Evolutionary conservation across 2,113 vertebrate genomes (phyloP), one percentile per base, ranked within the genome.

Genomic region (Engraulis encrasicolus): DNA sequence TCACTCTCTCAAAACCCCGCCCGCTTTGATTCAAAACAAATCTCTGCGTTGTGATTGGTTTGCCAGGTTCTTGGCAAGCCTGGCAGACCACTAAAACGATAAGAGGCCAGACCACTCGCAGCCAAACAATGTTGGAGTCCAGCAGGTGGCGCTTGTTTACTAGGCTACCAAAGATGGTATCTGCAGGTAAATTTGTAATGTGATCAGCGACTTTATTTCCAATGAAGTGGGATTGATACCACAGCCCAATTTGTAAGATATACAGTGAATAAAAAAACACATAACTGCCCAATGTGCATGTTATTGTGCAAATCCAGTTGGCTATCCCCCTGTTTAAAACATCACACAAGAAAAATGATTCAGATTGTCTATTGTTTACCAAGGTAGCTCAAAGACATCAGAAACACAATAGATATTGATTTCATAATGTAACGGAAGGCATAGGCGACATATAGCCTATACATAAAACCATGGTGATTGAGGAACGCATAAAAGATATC

Each of bases 401-500:
- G 6, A 71, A 71, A 71, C 18, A 74, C 66, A 74, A 74, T 74
- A 74, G 66, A 74, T 74, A 74, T 74, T 31, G 66, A 71, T 71
- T 31, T 27, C 31, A 71, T 71, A 71, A 71, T 31, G 27, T 71
- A 71, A 71, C 31, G 27, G 0, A n/a, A 58, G 19, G 5, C n/a
- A 58, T n/a, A n/a, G 23, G 66, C 34, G 66, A 74, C 66, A 15
- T 34, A 74, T 74, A 34, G 66, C 66, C 66, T 74, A 15, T 74
- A 74, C n/a, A n/a, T 34, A 66, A 5, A 9, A 74, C 66, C 66
- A 34, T 74, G 23, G 66, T 34, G 66, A 74, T 15, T 71, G 61
- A 71, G 31, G 61, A 71, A 71, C 66, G 31, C 23, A 66, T 27
- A 11, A 31, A 34, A 34, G 6, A 17, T 34, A 74, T 34, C 12